phyloP scores from a whole-genome alignment of 30 jellyfish, hydroid and myxozoan genomes.

The Turritopsis dohrnii region DNA sequence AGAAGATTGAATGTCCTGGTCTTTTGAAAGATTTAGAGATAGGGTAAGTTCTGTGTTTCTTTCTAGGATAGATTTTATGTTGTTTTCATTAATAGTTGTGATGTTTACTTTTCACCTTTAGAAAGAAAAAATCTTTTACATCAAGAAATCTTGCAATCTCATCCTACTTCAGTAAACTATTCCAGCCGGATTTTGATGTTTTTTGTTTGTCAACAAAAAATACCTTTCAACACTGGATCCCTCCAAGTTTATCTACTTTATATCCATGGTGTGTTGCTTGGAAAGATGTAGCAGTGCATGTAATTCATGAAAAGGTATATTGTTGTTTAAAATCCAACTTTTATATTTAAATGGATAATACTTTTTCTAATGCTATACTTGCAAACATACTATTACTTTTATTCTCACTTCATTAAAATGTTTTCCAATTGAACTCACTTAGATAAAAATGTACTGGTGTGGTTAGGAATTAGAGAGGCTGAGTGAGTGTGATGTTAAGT shows the following conservation, averaged over 20 bases:
- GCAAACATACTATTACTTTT: too few relatives aligned
- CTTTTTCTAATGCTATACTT: too few relatives aligned
- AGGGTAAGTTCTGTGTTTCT: too few relatives aligned
- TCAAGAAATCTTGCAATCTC: conserved; percentile 17
- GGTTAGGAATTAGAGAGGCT: too few relatives aligned
- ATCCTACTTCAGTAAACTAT: conserved; percentile 7
- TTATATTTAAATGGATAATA: too few relatives aligned
- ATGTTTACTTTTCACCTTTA: too few relatives aligned
- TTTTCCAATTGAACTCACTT: too few relatives aligned
- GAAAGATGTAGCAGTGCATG: conserved; percentile 80
- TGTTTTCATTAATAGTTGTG: too few relatives aligned
- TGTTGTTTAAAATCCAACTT: not conserved
- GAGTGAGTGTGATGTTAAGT: too few relatives aligned
- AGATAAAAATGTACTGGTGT: too few relatives aligned
- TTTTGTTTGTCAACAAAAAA: not conserved
- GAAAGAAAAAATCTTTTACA: conserved; percentile 12
- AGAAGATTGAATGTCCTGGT: not conserved
- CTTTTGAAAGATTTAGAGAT: not conserved
- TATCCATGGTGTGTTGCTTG: conserved; percentile 52
- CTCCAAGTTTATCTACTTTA: conserved; percentile 25
- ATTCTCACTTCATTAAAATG: too few relatives aligned
- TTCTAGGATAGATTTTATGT: too few relatives aligned
- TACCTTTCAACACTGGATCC: not conserved
- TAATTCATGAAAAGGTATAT: conserved; percentile 59
- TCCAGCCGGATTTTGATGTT: not conserved